A percentile compares a stretch with the other conserved stretches of the same genome.
These are phyloP conservation scores for Charadrius vociferus DNA, from an alignment of 2,113 vertebrate species.

Conservation along the genomic window DNA sequence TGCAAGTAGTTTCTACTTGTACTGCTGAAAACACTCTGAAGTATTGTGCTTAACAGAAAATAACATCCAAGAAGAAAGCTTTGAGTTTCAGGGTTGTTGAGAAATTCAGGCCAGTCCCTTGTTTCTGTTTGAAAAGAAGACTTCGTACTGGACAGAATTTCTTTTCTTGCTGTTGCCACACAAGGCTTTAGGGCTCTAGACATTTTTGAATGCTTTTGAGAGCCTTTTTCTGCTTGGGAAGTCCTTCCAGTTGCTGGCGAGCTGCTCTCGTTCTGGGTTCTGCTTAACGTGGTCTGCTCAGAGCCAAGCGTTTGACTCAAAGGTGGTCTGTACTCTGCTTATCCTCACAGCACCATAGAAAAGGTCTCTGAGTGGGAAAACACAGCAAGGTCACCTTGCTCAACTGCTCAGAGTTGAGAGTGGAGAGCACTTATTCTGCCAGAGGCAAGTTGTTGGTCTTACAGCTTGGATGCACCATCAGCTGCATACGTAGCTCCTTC, in stretches of 20 bases:
- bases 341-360: background rate
- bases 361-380: background rate
- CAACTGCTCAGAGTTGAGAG: background rate
- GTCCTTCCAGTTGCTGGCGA: background rate
- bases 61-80: background rate
- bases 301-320: background rate
- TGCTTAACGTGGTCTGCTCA: background rate
- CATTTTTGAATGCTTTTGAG: background rate
- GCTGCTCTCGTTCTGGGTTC: background rate
- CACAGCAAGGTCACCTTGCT: background rate
- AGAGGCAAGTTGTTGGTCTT: background rate
- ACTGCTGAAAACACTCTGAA: background rate
- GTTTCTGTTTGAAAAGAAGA: background rate
- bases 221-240: background rate
- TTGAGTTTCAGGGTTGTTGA: background rate
- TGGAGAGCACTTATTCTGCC: background rate
- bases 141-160: background rate
- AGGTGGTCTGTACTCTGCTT: background rate
- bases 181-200: background rate
- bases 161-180: background rate
- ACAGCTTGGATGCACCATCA: background rate
- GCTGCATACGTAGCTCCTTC: background rate
- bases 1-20: background rate
- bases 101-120: background rate
- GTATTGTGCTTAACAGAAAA: background rate